These are phyloP conservation scores for Psittacus erithacus DNA, from an alignment of 2,113 vertebrate genomes.

Conservation along the genomic window DNA sequence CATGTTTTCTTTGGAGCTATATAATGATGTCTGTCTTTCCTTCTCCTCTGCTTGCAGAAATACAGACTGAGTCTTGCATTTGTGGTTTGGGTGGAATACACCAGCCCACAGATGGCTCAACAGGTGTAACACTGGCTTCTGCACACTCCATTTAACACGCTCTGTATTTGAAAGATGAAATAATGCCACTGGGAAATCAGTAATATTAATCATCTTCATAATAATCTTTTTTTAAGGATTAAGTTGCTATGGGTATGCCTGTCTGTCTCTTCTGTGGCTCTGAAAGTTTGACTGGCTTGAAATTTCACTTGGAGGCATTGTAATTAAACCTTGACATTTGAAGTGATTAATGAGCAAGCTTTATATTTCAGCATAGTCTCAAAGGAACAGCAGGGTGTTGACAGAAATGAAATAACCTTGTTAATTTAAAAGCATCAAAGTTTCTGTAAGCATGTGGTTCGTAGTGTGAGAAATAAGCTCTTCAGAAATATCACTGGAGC, in stretches of 20 bases:
- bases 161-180: not conserved
- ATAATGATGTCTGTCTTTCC: not conserved
- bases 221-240: not conserved
- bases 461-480: not conserved
- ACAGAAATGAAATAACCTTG: constrained; percentile 9
- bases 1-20: not conserved
- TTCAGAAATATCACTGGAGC: not conserved
- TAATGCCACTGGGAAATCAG: not conserved
- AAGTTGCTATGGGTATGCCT: not conserved
- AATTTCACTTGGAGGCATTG: not conserved
- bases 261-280: not conserved
- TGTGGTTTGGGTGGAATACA: constrained; percentile 47
- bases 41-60: constrained; percentile 42
- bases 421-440: not conserved
- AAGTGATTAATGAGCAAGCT: constrained; percentile 30
- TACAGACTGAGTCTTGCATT: constrained; percentile 10
- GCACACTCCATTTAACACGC: not conserved
- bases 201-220: not conserved
- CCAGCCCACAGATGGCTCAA: constrained; percentile 40
- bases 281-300: not conserved
- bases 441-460: not conserved
- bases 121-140: not conserved
- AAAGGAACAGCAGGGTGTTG: not conserved
- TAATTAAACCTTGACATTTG: constrained; percentile 35
- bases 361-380: not conserved